A percentile compares a stretch with the other conserved stretches of the same genome.
Conservation (phyloP, 37 sponge, comb jelly and placozoan genomes). For the Halichondria panicea region DNA sequence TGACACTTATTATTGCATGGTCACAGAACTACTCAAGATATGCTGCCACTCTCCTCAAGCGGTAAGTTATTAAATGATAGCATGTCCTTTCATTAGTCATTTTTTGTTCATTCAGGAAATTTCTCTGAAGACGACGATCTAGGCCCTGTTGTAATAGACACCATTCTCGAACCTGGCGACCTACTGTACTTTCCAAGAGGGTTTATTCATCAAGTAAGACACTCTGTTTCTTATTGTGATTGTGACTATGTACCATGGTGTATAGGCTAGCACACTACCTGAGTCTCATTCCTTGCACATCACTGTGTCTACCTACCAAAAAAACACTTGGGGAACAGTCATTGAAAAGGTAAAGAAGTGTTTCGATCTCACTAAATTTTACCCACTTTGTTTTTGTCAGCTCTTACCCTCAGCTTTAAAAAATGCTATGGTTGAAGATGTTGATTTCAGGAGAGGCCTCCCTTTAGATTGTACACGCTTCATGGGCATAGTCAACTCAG, state of each 20-base stretch:
- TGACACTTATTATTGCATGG: not conserved
- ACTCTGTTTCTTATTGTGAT: not conserved
- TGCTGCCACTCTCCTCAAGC: conserved; percentile 60
- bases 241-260: not conserved
- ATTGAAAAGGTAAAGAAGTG: conserved; percentile 69
- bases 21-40: conserved; percentile 34
- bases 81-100: not conserved
- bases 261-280: conserved; percentile 74
- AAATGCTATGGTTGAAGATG: conserved; percentile 64
- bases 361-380: not conserved
- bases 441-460: conserved; percentile 73
- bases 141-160: conserved; percentile 80
- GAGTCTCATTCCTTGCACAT: conserved; percentile 92
- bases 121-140: conserved; percentile 79
- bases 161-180: conserved; percentile 86
- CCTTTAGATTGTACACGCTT: conserved; percentile 73
- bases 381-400: conserved; percentile 17
- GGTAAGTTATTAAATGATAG: conserved; percentile 30
- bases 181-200: conserved; percentile 98
- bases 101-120: conserved; percentile 42
- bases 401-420: conserved; percentile 71
- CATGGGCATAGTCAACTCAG: conserved; percentile 66
- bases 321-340: conserved; percentile 90
- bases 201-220: conserved; percentile 86
- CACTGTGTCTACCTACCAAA: conserved; percentile 91